A percentile compares a stretch with the other conserved stretches of the same genome.
Evolutionary conservation across 1,140 invertebrate species (phyloP).

Genomic region (Drosophila subobscura): DNA sequence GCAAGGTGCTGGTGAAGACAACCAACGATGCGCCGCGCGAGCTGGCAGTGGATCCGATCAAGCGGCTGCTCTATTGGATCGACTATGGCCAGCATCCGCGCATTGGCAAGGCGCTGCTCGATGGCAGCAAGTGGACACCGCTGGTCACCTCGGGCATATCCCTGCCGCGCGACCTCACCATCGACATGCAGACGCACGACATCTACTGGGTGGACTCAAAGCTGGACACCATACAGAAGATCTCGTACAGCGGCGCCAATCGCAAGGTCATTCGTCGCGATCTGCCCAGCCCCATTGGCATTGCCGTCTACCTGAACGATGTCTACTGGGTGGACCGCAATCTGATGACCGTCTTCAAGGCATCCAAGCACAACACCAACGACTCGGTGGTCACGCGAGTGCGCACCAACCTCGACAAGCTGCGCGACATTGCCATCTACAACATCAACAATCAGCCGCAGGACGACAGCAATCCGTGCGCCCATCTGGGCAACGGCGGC

Average conservation of each 20-base stretch:
- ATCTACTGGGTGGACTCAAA: slow-evolving; percentile 99
- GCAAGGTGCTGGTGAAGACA: slow-evolving; percentile 96
- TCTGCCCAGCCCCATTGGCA: slow-evolving; percentile 97
- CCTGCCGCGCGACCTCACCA: slow-evolving; percentile 95
- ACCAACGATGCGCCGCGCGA: slow-evolving; percentile 96
- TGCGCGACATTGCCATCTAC: slow-evolving; percentile 95
- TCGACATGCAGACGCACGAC: slow-evolving; percentile 97
- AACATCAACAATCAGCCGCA: slow-evolving; percentile 93
- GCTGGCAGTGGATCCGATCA: slow-evolving; percentile 97
- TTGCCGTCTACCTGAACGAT: slow-evolving; percentile 92
- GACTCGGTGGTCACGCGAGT: slow-evolving; percentile 88
- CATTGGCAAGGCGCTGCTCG: slow-evolving; percentile 95
- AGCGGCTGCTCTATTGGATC: slow-evolving; percentile 97
- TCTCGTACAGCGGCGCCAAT: slow-evolving; percentile 91
- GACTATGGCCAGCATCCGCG: slow-evolving; percentile 98
- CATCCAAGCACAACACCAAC: slow-evolving; percentile 91
- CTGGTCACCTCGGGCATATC: slow-evolving; percentile 95
- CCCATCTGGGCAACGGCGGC: slow-evolving; percentile 89
- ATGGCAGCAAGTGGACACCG: slow-evolving; percentile 94
- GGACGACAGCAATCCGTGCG: slow-evolving; percentile 92
- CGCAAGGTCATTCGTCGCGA: slow-evolving; percentile 93
- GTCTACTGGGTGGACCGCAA: slow-evolving; percentile 99
- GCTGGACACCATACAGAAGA: slow-evolving; percentile 95
- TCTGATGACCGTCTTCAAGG: slow-evolving; percentile 93
- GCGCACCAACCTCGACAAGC: slow-evolving; percentile 91